Conservation (phyloP, 2,888 invertebrate genomes). For the Serrognathus titanus region DNA sequence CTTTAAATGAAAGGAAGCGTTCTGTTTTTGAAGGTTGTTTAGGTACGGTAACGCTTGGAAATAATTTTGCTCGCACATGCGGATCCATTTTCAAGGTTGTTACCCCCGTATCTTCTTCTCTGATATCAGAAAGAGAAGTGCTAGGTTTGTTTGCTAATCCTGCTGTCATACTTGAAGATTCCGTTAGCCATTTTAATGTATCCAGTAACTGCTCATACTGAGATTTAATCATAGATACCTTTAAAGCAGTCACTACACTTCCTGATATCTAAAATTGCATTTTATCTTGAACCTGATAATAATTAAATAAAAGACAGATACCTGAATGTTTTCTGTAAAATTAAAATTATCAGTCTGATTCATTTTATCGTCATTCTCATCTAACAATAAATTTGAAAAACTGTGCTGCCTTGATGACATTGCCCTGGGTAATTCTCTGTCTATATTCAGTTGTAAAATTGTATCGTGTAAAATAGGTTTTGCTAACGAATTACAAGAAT, state of each 20-base stretch:
- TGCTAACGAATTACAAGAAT: constrained; percentile 71
- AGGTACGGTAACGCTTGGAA: constrained; percentile 34
- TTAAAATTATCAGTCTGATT: constrained; percentile 15
- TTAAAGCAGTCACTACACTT: constrained; percentile 76
- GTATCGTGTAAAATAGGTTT: constrained; percentile 89
- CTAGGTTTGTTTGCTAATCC: constrained; percentile 21
- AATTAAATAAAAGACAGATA: constrained; percentile 14
- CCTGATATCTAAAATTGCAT: constrained; percentile 61
- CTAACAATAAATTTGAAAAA: constrained; percentile 39
- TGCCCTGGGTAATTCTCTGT: constrained; percentile 37
- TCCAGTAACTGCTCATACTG: constrained; percentile 90
- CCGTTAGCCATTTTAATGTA: constrained; percentile 53
- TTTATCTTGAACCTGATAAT: not conserved
- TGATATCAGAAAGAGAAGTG: constrained; percentile 41
- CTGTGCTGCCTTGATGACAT: constrained; percentile 32
- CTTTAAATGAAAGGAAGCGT: constrained; percentile 29
- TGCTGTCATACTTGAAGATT: constrained; percentile 39
- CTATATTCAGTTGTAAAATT: constrained; percentile 63
- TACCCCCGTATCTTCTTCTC: constrained; percentile 50
- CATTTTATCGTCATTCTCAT: constrained; percentile 33
- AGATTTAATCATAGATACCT: constrained; percentile 78
- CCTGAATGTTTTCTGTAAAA: constrained; percentile 28
- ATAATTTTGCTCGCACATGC: constrained; percentile 58
- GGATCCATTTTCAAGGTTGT: constrained; percentile 61
- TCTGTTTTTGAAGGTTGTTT: constrained; percentile 17